Percentiles rank a stretch among this genome's conserved stretches.
Conservation (phyloP, 1,140 invertebrate genomes). For the Cecropterus lyciades region DNA sequence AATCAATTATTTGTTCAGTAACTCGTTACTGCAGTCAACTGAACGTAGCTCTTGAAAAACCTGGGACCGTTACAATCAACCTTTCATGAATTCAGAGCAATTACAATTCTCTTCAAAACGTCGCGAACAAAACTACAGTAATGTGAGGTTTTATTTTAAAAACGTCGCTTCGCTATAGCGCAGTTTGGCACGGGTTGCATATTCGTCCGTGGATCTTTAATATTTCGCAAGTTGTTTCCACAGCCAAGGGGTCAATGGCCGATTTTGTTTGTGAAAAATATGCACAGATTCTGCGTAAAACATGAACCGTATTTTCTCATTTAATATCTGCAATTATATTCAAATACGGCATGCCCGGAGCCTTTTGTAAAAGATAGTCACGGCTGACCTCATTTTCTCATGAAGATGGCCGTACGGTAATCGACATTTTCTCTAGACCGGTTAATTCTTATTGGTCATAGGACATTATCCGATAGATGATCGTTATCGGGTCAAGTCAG, state of each 20-base stretch:
- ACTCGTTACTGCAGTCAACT: conserved; percentile 28
- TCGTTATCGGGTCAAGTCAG: conserved; percentile 28
- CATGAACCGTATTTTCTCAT: conserved; percentile 10
- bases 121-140: conserved; percentile 21
- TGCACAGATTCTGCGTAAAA: conserved; percentile 27
- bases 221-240: conserved; percentile 48
- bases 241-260: conserved; percentile 46
- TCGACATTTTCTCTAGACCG: conserved; percentile 24
- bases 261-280: conserved; percentile 45
- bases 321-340: conserved; percentile 34
- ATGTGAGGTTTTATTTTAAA: conserved; percentile 40
- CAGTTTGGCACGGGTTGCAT: conserved; percentile 38
- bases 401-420: conserved; percentile 19
- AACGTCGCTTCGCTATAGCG: conserved; percentile 24
- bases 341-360: conserved; percentile 19
- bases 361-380: conserved; percentile 23
- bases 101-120: conserved; percentile 33
- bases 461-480: conserved; percentile 31
- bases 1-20: conserved; percentile 26
- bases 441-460: conserved; percentile 29
- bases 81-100: conserved; percentile 35
- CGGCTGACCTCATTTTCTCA: conserved; percentile 25
- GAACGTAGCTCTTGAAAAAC: conserved; percentile 31
- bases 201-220: conserved; percentile 40
- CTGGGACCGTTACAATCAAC: conserved; percentile 33